Percentiles rank a stretch among this genome's conserved stretches.
These are phyloP conservation scores for Anas bernieri DNA, from an alignment of 2,797 vertebrate genomes.

Conservation along the genomic window DNA sequence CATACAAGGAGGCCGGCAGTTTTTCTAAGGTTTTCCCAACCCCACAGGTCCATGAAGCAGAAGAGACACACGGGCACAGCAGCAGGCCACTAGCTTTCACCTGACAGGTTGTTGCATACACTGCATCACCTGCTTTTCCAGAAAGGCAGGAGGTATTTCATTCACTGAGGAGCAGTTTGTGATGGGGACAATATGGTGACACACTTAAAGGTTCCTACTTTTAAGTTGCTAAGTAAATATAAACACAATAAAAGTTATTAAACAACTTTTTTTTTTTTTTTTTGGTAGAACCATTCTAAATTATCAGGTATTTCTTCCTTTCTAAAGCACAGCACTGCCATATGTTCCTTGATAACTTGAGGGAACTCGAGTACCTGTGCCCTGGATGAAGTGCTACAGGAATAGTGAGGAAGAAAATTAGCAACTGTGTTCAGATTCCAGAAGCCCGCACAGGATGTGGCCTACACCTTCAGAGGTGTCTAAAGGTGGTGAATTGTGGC, in stretches of 20 bases:
- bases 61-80: neutral
- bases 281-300: neutral
- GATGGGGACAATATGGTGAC: neutral
- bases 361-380: neutral
- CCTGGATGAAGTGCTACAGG: neutral
- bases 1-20: neutral
- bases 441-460: neutral
- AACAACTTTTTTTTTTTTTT: neutral
- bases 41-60: neutral
- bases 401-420: neutral
- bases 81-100: neutral
- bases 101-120: neutral
- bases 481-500: neutral
- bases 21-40: neutral
- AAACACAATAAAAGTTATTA: neutral
- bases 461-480: accelerated
- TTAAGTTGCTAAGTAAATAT: neutral
- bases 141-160: neutral
- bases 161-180: neutral
- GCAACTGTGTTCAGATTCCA: neutral
- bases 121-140: neutral
- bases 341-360: neutral
- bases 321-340: neutral
- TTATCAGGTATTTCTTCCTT: neutral
- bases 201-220: neutral